These are phyloP conservation scores for Hipposideros armiger DNA, from an alignment of 2,113 vertebrate species.

Conservation along the genomic window DNA sequence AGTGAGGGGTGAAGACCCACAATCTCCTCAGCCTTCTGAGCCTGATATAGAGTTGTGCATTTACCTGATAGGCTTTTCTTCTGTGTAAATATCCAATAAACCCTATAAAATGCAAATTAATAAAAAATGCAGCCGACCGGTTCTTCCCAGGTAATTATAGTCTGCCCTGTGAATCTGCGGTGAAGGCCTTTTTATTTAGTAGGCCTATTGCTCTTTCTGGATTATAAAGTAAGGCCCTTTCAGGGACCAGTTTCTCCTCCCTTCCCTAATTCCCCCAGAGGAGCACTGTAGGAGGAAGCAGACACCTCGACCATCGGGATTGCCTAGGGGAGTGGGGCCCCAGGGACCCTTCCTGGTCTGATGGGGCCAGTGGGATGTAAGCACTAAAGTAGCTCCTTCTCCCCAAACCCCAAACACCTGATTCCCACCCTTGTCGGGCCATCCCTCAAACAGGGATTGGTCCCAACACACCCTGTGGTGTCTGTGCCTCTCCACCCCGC, in stretches of 20 bases:
- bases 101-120: neutral
- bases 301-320: neutral
- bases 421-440: neutral
- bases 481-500: neutral
- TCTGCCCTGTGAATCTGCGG: neutral
- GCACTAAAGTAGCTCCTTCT: neutral
- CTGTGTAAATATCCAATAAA: neutral
- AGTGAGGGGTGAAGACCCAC: neutral
- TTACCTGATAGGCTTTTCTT: neutral
- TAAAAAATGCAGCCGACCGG: neutral
- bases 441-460: too few species aligned
- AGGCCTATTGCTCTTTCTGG: neutral
- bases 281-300: accelerated
- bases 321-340: accelerated
- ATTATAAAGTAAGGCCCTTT: neutral
- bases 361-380: too few species aligned
- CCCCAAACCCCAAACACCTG: neutral
- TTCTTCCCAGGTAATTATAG: neutral
- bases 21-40: neutral
- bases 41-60: neutral
- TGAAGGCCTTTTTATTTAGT: neutral
- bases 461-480: too few species aligned
- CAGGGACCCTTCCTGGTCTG: neutral
- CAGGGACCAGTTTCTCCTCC: neutral
- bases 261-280: neutral